phyloP scores from a whole-genome alignment of 2,888 invertebrate genomes.

The Maniola hyperantus region DNA sequence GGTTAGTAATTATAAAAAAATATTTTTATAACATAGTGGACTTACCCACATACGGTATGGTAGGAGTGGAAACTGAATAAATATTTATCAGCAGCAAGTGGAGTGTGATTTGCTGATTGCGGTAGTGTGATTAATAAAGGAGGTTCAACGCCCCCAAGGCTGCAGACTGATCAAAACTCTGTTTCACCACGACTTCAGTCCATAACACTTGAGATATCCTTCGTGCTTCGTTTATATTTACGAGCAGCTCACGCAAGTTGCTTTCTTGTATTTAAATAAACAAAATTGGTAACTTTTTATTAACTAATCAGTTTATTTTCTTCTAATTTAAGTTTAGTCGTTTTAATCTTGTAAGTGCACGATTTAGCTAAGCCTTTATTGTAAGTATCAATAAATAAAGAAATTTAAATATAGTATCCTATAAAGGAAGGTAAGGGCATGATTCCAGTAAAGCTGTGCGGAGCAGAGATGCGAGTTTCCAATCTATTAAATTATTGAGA shows the following conservation, averaged over 20 bases:
- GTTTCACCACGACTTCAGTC: slow-evolving; percentile 65
- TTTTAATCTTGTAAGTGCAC: no score
- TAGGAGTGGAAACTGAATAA: not conserved
- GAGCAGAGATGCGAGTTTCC: no score
- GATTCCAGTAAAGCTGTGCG: no score
- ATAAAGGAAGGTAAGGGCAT: no score
- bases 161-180: slow-evolving; percentile 69
- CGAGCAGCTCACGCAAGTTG: slow-evolving; percentile 30
- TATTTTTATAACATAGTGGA: no score
- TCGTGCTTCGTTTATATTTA: slow-evolving; percentile 48
- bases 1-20: no score
- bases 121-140: slow-evolving; percentile 62
- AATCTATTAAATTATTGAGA: no score
- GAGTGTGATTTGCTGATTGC: slow-evolving; percentile 34
- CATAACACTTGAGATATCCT: slow-evolving; percentile 70
- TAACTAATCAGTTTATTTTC: not conserved
- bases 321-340: not conserved
- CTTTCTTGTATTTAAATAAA: not conserved
- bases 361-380: no score
- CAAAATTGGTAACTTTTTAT: not conserved
- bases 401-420: no score
- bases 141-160: slow-evolving; percentile 69
- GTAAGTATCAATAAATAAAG: no score
- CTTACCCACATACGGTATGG: no score
- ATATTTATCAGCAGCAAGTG: slow-evolving; percentile 19